phyloP scores from a whole-genome alignment of 2,888 invertebrate genomes.

The Ennomos quercinarius region DNA sequence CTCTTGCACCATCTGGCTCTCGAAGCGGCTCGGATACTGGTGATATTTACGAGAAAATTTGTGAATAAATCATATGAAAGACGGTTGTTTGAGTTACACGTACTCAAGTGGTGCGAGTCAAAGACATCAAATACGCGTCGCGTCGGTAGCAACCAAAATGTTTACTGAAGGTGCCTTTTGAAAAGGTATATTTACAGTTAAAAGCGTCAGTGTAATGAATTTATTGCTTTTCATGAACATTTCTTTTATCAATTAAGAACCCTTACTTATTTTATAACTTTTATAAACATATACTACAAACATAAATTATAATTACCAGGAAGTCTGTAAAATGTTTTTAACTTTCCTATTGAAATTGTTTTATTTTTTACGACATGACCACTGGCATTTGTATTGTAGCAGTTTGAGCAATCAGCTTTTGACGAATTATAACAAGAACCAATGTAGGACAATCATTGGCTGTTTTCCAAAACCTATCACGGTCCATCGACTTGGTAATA shows the following conservation, averaged over 20 bases:
- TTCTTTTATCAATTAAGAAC: constrained; percentile 4
- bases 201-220: constrained; percentile 13
- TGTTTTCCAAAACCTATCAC: too few species aligned
- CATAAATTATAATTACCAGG: too few species aligned
- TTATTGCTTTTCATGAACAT: constrained; percentile 15
- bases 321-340: too few species aligned
- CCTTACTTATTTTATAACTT: neutral
- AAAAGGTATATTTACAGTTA: constrained; percentile 30
- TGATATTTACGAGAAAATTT: constrained; percentile 60
- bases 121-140: constrained; percentile 33
- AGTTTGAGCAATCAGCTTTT: too few species aligned
- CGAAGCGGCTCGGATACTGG: constrained; percentile 44
- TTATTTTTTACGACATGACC: too few species aligned
- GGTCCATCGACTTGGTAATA: too few species aligned
- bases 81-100: constrained; percentile 40
- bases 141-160: constrained; percentile 29
- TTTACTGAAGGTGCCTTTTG: constrained; percentile 31
- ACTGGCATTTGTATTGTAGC: too few species aligned
- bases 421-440: too few species aligned
- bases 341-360: too few species aligned
- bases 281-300: too few species aligned
- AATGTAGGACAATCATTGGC: too few species aligned
- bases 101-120: constrained; percentile 33
- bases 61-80: constrained; percentile 63
- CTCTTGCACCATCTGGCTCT: constrained; percentile 61